Conservation (phyloP, 1,140 invertebrate genomes). For the Drosophila miranda region DNA sequence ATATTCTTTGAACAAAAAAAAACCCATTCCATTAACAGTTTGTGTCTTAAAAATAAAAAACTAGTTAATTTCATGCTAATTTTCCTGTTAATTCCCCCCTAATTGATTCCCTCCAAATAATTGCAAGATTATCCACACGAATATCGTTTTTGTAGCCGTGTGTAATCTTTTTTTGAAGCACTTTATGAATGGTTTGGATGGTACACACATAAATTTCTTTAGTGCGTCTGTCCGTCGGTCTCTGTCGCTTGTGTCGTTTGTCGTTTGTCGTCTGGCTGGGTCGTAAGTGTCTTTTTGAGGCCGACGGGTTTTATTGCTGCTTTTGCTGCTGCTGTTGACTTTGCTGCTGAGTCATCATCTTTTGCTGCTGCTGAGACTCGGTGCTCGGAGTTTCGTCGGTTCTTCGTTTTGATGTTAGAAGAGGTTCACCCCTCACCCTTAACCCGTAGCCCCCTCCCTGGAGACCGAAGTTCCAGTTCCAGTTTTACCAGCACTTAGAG, state of each 20-base stretch:
- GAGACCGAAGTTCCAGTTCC: constrained; percentile 28
- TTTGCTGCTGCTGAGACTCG: too few relatives aligned
- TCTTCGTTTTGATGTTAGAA: constrained; percentile 56
- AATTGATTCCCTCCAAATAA: background rate
- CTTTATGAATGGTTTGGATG: constrained; percentile 36
- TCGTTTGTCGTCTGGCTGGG: constrained; percentile 17
- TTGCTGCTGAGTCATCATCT: constrained; percentile 66
- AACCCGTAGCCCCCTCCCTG: background rate
- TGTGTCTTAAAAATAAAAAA: too few relatives aligned
- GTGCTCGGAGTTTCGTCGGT: constrained; percentile 27
- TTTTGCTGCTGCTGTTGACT: constrained; percentile 51
- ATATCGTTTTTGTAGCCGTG: constrained; percentile 9
- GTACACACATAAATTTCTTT: constrained; percentile 6
- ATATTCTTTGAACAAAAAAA: too few relatives aligned
- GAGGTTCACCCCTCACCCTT: constrained; percentile 9
- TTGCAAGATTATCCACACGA: too few relatives aligned
- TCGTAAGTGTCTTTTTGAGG: constrained; percentile 60
- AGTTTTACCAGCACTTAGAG: constrained; percentile 49
- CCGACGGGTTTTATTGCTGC: constrained; percentile 70
- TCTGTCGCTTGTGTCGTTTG: constrained; percentile 17
- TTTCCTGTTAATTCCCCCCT: background rate
- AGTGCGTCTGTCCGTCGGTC: too few relatives aligned
- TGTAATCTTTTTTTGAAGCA: constrained; percentile 39
- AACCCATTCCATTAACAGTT: too few relatives aligned
- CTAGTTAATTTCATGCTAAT: too few relatives aligned